Conservation (phyloP, 2,888 invertebrate species). For the Drosophila leonis region DNA sequence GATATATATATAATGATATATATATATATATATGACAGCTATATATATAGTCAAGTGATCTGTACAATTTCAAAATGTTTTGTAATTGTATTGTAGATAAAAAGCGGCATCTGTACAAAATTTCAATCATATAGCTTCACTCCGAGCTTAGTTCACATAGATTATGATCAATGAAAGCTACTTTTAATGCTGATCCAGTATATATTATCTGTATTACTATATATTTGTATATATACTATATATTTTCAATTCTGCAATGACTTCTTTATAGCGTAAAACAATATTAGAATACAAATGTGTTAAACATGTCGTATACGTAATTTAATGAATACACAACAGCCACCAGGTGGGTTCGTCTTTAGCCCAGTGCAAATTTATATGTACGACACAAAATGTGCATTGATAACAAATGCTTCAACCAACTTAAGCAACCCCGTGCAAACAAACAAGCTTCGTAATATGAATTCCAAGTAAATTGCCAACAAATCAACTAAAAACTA, state of each 20-base stretch:
- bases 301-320: conserved; percentile 34
- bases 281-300: conserved; percentile 11
- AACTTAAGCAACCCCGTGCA: conserved; percentile 11
- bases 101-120: neutral
- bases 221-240: neutral
- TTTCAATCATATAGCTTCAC: neutral
- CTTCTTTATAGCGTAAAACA: neutral
- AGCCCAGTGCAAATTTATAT: conserved; percentile 24
- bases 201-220: neutral
- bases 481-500: neutral
- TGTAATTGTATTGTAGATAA: too few species aligned
- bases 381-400: conserved; percentile 31
- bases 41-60: neutral
- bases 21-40: neutral
- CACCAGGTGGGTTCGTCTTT: neutral
- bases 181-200: neutral
- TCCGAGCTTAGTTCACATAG: neutral
- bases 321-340: conserved; percentile 5
- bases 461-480: conserved; percentile 24
- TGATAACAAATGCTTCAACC: conserved; percentile 31
- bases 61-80: neutral
- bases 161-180: neutral
- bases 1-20: too few species aligned
- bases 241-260: neutral
- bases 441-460: conserved; percentile 35